phyloP scores from a whole-genome alignment of 2,797 vertebrate genomes.

The Xyrichtys novacula region DNA sequence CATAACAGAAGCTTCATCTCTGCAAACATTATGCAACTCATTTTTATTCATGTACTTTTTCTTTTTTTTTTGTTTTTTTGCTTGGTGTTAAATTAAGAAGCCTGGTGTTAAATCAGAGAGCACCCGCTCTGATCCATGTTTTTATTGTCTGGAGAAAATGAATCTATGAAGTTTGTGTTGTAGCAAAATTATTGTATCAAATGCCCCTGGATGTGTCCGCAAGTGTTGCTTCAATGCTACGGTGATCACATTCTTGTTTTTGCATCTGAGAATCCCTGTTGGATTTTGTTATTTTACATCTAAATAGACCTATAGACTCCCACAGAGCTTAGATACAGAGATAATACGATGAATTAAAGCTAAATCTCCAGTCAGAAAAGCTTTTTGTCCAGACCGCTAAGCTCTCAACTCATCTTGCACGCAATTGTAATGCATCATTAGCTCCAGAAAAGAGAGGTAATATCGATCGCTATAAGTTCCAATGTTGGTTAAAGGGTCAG shows the following conservation, averaged over 20 bases:
- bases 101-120: constrained; percentile 54
- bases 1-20: constrained; percentile 53
- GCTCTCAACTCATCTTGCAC: constrained; percentile 12
- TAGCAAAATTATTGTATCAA: constrained; percentile 13
- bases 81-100: constrained; percentile 18
- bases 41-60: constrained; percentile 32
- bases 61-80: too few relatives aligned
- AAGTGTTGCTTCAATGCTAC: constrained; percentile 12
- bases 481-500: not conserved
- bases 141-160: constrained; percentile 37
- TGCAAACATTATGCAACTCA: constrained; percentile 68
- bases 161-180: constrained; percentile 27
- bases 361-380: constrained; percentile 25
- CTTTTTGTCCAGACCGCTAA: constrained; percentile 22
- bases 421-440: not conserved
- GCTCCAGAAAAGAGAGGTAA: not conserved
- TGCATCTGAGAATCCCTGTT: constrained; percentile 5
- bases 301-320: constrained; percentile 34
- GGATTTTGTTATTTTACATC: constrained; percentile 13
- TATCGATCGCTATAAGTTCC: not conserved
- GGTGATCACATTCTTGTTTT: constrained; percentile 11
- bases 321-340: not conserved
- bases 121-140: constrained; percentile 36
- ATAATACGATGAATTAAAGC: constrained; percentile 2
- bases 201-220: constrained; percentile 14